Evolutionary conservation across 2,888 invertebrate genomes (phyloP), one percentile per base, ranked within the genome.

Genomic region (Gerris lacustris): DNA sequence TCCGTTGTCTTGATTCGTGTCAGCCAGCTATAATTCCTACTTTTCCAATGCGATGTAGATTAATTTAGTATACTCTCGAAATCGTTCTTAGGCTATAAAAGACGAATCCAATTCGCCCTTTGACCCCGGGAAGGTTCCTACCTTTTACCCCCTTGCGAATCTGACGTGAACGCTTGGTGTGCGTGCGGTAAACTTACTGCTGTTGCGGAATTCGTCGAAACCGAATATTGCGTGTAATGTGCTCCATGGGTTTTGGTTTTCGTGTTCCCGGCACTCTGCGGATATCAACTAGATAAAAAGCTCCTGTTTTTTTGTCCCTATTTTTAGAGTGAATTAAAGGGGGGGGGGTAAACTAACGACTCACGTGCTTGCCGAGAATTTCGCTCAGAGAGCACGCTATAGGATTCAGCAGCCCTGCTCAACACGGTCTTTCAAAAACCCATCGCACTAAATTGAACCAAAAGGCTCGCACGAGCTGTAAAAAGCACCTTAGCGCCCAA

Each of bases 241-340:
- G 55, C 9, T 55, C 55, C 55, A 11, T 55, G 9, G 9, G 9
- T 55, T 55, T 11, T 55, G 2, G 55, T 1, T 55, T 55, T 55
- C 55, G 55, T 55, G 55, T 2, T 55, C 9, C 11, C 55, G 55
- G 55, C 15, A 15, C 55, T 55, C 55, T 55, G 55, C 55, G 55
- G 55, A 9, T 11, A 11, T 15, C 9, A 55, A 55, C 11, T 55
- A 55, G 55, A 55, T 55, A 55, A 55, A 55, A 55, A 15, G 55
- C 11, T 9, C 55, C 15, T 55, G 55, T 15, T 55, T 55, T 55
- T 9, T 55, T 55, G 55, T 55, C 55, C 55, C 55, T 55, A 55
- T 55, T 55, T 55, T 55, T 55, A 55, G 55, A 55, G 55, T 15
- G 55, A 55, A 55, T 55, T 55, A 55, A 55, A 31, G 55, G 55